Evolutionary conservation across 2,113 vertebrate species (phyloP), one percentile per base, ranked within the genome.

Genomic region (Echinops telfairi): DNA sequence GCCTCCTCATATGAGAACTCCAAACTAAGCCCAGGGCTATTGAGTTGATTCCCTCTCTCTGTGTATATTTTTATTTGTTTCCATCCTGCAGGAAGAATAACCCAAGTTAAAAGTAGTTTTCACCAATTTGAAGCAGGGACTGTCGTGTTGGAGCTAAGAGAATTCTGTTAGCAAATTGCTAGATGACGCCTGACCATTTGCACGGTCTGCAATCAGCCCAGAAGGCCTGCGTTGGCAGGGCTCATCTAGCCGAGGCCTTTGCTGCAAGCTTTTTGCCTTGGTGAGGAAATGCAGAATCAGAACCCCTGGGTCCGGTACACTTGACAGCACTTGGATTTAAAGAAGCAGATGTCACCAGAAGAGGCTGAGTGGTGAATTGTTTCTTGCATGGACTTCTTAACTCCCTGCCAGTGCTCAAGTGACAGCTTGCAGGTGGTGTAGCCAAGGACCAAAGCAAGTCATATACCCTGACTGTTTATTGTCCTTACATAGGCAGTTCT

Each of bases 381-480:
- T 15, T 70, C 47, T 19, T 60, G 66, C 23, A 19, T 40, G 73
- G 3, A n/a, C 31, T 10, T 64, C 53, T 47, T 71, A 53, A 79
- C n/a, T 88, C 76, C 27, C 10, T 87, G 53, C 38, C 85, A 88
- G 76, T 60, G 75, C 80, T 96, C 83, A 78, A 88, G 86, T 71
- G 95, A 94, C 86, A 95, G 76, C 53, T 93, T 83, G 83, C 81
- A 90, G 31, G 38, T 94, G 88, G 89, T 22, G 16, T 27, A 80
- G 85, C 89, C 40, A 36, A 84, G 1, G 23, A 29, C 77, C 19
- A 47, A 91, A 73, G 58, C 85, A 76, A 94, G 38, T 70, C 80
- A 92, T 83, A 57, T 90, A 83, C 84, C 73, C 1, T 0, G 64
- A 78, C 60, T 58, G 62, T 20, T 38, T 10, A 10, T 71, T 75